These are phyloP conservation scores for Nycticryphes semicollaris DNA, from an alignment of 2,113 vertebrate genomes.

Conservation along the genomic window DNA sequence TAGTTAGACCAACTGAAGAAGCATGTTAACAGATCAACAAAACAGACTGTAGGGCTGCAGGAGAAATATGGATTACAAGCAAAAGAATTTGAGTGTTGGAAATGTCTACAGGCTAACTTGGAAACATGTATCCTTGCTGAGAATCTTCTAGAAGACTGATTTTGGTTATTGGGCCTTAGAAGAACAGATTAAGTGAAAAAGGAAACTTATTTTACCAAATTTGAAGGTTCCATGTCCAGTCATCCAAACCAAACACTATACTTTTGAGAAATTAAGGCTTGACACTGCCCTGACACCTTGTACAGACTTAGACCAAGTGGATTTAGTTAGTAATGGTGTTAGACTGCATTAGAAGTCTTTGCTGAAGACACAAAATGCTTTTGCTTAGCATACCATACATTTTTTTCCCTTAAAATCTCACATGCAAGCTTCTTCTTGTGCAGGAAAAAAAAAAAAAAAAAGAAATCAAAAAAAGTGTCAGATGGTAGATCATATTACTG, in stretches of 20 bases:
- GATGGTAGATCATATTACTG: constrained; percentile 26
- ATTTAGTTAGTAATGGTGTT: rapidly evolving
- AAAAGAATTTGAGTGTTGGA: background rate
- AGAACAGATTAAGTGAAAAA: background rate
- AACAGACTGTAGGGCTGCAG: background rate
- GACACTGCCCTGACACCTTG: background rate
- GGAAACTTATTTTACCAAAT: background rate
- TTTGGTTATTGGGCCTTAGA: background rate
- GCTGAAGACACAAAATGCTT: background rate
- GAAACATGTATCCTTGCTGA: background rate
- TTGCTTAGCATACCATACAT: background rate
- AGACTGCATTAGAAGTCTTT: background rate
- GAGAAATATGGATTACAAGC: background rate
- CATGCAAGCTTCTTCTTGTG: background rate
- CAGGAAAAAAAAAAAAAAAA: background rate
- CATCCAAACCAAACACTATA: background rate
- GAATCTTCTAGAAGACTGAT: background rate
- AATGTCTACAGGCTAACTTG: background rate
- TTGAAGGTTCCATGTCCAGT: background rate
- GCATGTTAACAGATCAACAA: background rate
- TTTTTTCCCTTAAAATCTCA: background rate
- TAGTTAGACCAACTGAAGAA: background rate
- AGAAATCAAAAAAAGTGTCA: background rate
- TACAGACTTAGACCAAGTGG: background rate
- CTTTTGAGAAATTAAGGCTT: background rate